Conservation (phyloP, 2,888 invertebrate species). For the Synergus gifuensis region DNA sequence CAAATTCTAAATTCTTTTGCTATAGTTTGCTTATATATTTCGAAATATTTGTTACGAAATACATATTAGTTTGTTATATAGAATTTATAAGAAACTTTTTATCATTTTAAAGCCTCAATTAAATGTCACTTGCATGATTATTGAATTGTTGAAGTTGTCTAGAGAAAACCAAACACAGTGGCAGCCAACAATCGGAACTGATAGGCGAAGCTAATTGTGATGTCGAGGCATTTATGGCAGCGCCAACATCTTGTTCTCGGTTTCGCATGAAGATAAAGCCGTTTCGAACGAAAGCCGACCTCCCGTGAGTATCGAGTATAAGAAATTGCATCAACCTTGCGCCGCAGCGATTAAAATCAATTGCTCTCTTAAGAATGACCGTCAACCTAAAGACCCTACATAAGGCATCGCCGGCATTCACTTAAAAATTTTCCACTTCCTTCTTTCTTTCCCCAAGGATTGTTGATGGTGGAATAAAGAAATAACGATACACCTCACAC, state of each 20-base stretch:
- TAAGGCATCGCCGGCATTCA: conserved; percentile 2
- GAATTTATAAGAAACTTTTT: neutral
- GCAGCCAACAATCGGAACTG: conserved; percentile 34
- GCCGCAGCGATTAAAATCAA: conserved; percentile 34
- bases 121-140: neutral
- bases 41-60: too few species aligned
- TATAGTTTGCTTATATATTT: too few species aligned
- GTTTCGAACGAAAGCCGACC: conserved; percentile 71
- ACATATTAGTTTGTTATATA: too few species aligned
- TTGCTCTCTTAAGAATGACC: conserved; percentile 34
- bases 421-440: conserved; percentile 22
- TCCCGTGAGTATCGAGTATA: conserved; percentile 71
- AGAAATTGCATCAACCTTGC: conserved; percentile 32
- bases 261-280: conserved; percentile 68
- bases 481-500: conserved; percentile 16
- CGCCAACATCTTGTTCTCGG: conserved; percentile 60
- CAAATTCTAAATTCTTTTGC: too few species aligned
- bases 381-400: neutral
- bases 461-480: conserved; percentile 1
- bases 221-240: conserved; percentile 68
- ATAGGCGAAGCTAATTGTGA: conserved; percentile 64
- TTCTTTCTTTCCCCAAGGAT: conserved; percentile 12
- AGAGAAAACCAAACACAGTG: neutral
- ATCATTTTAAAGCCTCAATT: neutral
- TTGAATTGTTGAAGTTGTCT: neutral